Conservation (phyloP, 2,888 invertebrate genomes). For the Andrena haemorrhoa region DNA sequence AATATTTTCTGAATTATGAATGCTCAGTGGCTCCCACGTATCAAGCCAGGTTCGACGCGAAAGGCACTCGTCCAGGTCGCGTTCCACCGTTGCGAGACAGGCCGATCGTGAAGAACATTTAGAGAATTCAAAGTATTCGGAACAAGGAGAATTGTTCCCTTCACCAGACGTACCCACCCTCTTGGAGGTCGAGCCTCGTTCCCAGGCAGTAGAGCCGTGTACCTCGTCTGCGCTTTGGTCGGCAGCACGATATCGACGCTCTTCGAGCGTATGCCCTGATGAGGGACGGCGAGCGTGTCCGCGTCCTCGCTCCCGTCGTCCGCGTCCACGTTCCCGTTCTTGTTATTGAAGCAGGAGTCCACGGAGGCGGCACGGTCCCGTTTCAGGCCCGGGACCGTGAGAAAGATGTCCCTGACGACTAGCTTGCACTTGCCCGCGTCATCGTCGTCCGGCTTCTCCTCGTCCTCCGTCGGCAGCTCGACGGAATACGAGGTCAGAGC, state of each 20-base stretch:
- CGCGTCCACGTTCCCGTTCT: constrained; percentile 86
- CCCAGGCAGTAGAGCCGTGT: constrained; percentile 89
- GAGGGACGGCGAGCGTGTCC: constrained; percentile 90
- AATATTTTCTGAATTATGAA: no score
- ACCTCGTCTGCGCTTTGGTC: constrained; percentile 93
- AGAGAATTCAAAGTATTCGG: constrained; percentile 50
- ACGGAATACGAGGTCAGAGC: constrained; percentile 89
- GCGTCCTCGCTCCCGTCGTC: constrained; percentile 86
- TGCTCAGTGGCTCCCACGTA: not conserved
- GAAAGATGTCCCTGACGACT: constrained; percentile 90
- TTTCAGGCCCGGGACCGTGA: constrained; percentile 93
- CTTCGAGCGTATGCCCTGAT: constrained; percentile 90
- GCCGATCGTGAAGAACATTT: constrained; percentile 18
- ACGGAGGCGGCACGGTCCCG: constrained; percentile 95
- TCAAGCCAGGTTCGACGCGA: not conserved
- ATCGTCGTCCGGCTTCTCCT: constrained; percentile 74
- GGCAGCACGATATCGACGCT: constrained; percentile 96
- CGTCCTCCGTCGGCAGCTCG: constrained; percentile 77
- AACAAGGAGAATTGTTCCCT: constrained; percentile 49
- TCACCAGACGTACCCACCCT: constrained; percentile 84
- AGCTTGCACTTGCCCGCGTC: constrained; percentile 73
- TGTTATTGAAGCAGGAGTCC: constrained; percentile 93
- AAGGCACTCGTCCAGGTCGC: not conserved
- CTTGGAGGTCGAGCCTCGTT: constrained; percentile 79
- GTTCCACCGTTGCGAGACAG: not conserved